These are phyloP conservation scores for Maconellicoccus hirsutus DNA, from an alignment of 1,140 invertebrate species.

Conservation along the genomic window DNA sequence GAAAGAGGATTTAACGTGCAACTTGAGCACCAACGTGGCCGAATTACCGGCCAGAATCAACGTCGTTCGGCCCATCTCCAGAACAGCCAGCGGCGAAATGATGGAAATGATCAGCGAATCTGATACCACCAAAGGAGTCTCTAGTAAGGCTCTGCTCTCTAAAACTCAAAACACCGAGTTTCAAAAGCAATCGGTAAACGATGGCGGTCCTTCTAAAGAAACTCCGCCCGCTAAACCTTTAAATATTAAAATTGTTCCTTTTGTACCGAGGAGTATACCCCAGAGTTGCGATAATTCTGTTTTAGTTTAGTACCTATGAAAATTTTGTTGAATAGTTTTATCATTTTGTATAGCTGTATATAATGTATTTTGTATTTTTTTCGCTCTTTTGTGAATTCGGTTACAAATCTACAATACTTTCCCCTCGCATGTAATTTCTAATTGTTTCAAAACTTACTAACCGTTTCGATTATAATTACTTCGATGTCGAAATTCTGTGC, in stretches of 20 bases:
- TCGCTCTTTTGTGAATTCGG: neutral
- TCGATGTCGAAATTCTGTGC: no score
- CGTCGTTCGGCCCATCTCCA: constrained; percentile 46
- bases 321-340: neutral
- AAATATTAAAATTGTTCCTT: neutral
- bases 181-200: constrained; percentile 39
- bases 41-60: constrained; percentile 37
- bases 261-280: neutral
- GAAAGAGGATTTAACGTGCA: constrained; percentile 36
- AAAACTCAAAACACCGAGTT: constrained; percentile 63
- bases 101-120: constrained; percentile 49
- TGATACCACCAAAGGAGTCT: constrained; percentile 30
- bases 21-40: constrained; percentile 30
- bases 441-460: no score
- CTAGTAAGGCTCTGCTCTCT: constrained; percentile 47
- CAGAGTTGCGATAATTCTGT: constrained; percentile 3
- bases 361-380: neutral
- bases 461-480: no score
- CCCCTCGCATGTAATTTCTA: no score
- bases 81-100: constrained; percentile 41
- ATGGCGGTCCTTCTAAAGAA: neutral
- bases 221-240: neutral
- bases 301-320: neutral
- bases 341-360: neutral
- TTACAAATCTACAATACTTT: neutral